A percentile compares a stretch with the other conserved stretches of the same genome.
Evolutionary conservation across 2,797 vertebrate species (phyloP).

Genomic region (Eptatretus atami): DNA sequence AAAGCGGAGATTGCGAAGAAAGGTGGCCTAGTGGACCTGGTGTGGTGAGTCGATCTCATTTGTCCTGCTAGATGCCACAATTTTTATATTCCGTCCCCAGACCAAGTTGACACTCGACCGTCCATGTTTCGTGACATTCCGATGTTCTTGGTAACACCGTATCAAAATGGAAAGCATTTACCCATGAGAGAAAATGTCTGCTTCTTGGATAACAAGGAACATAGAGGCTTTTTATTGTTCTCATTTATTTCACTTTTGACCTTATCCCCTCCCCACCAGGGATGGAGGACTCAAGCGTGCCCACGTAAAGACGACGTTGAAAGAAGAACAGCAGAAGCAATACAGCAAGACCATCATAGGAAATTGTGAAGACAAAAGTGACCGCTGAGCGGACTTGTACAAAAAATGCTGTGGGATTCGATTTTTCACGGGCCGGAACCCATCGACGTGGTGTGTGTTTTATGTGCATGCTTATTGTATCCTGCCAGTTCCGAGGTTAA

Average conservation of each 20-base stretch:
- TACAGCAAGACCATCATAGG: constrained; percentile 58
- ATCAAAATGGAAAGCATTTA: too few species aligned
- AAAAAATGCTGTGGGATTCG: too few species aligned
- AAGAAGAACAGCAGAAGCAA: constrained; percentile 61
- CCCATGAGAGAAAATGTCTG: background rate
- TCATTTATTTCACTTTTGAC: constrained; percentile 4
- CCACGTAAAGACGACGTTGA: constrained; percentile 48
- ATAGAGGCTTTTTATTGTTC: background rate
- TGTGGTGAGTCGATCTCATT: constrained; percentile 26
- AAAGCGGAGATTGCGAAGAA: constrained; percentile 48
- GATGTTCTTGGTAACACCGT: too few species aligned
- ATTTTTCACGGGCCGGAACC: too few species aligned
- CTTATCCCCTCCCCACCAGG: constrained; percentile 18
- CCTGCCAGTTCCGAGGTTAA: too few species aligned
- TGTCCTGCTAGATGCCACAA: background rate
- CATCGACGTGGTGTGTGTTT: too few species aligned
- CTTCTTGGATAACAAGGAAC: background rate
- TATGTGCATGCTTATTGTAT: too few species aligned
- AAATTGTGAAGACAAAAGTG: constrained; percentile 9
- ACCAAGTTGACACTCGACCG: background rate
- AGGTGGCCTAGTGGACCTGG: constrained; percentile 55
- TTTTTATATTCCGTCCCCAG: background rate
- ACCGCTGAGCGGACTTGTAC: too few species aligned
- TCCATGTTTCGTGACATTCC: too few species aligned
- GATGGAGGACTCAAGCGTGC: constrained; percentile 57